Evolutionary conservation across 2,888 invertebrate genomes (phyloP), one percentile per base, ranked within the genome.

Genomic region (Patella pellucida): DNA sequence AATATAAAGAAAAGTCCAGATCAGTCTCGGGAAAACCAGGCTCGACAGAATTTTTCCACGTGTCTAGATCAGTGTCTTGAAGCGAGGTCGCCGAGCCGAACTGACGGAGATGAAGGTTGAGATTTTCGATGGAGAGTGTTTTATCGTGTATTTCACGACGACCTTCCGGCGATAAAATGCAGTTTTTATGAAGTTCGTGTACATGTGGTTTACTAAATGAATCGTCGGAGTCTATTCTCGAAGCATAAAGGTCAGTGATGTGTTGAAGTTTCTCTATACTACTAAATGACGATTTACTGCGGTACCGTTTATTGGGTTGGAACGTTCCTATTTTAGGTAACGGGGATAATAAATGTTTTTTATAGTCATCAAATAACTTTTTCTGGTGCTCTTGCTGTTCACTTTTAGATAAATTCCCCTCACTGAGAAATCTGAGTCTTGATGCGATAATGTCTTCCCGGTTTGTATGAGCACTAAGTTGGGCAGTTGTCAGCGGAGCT

Each of bases 1-100:
- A 81, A 84, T 86, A 85, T 82, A 87, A 86, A 75, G 80, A 82
- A 79, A 84, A 72, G 78, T 86, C 84, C 74, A 85, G 78, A 77
- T 87, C 85, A 80, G 84, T 84, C 76, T 88, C 86, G 52, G 83
- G 82, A 70, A 83, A 81, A 67, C 79, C 80, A 67, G 69, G 72
- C 15, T 69, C 70, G 68, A 77, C 79, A 52, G 74, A 67, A 15
- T 82, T 82, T 70, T 83, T 84, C 52, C 83, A 83, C n/a, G 86
- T 84, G 77, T 87, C 87, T 74, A 88, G 78, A 77, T 87, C 87
- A 67, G 87, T 88, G 77, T 86, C 85, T 68, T 83, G 80, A 68
- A 88, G 78, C 70, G 87, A 86, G 69, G 85, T 80, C 68, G 85
- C 80, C 50, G 86, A 85, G 23, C 84, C 83, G 69, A 83, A 83